Base-by-base conservation (phyloP, 2,113 vertebrate genomes). In the Trematocara marginatum region DNA sequence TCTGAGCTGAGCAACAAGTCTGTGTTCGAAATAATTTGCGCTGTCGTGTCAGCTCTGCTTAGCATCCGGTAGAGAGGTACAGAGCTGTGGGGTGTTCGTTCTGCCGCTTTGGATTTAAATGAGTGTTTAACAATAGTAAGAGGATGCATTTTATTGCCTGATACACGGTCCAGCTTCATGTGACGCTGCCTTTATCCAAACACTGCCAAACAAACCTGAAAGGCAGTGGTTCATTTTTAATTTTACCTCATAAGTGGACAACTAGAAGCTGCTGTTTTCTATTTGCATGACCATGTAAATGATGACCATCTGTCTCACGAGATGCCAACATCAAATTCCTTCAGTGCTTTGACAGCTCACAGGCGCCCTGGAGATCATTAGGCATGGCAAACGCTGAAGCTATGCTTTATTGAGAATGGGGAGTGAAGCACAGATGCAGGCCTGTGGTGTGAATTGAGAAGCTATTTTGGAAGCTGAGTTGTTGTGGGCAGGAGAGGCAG, bases 1-100 rank as follows among this genome's bases (percentile, higher is more conserved):
- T 78, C 40, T 52, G 78, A 38, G 78, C 76, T 35, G 84, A 88
- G 92, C 90, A 93, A 94, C 92, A 93, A 92, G 91, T 93, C 49
- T 20, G 56, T 81, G 34, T 78, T 26, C 20, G 49, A 53, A 82
- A 88, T 47, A 9, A 59, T 85, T 34, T 64, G 38, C 78, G 71
- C 45, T 51, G 71, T 51, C 15, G 15, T 78, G 86, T 85, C 84
- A 80, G 74, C 18, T 80, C 12, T 29, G 78, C 78, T 84, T 18
- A 42, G 64, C 66, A 66, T 82, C 40, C 79, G n/a, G 45, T 51
- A 49, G 23, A 49, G 23, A 31, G 26, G 26, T 76, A 49, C 69
- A 31, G 45, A n/a, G 26, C 80, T 29, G 20, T 23, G 51, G n/a
- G 79, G 54, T 45, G 47, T 52, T 80, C 31, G 20, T 42, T 71